These are phyloP conservation scores for Stomatorhinus ivindoensis DNA, from an alignment of 2,113 vertebrate genomes.

Conservation along the genomic window DNA sequence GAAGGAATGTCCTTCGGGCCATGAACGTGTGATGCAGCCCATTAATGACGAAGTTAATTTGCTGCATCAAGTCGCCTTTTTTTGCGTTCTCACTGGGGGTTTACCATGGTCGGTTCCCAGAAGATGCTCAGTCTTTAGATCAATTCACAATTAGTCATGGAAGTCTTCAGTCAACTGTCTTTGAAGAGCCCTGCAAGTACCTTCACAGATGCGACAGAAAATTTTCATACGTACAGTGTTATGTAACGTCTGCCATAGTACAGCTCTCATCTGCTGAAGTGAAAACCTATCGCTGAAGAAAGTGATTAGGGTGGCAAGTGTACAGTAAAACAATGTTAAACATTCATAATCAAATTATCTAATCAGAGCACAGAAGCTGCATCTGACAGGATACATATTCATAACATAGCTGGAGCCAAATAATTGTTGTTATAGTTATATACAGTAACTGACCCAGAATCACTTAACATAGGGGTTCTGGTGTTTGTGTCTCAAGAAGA, in stretches of 20 bases:
- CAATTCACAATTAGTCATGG: neutral
- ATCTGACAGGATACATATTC: neutral
- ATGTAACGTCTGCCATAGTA: neutral
- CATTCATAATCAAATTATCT: neutral
- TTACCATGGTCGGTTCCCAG: neutral
- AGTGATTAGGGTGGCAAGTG: neutral
- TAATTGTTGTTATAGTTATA: neutral
- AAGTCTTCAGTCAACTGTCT: neutral
- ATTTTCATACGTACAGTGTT: neutral
- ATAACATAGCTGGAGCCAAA: neutral
- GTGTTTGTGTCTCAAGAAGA: neutral
- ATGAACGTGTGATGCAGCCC: neutral
- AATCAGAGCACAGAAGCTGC: neutral
- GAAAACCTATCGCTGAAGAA: neutral
- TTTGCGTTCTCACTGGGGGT: neutral
- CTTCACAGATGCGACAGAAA: neutral
- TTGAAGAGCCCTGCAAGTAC: neutral
- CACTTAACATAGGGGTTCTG: neutral
- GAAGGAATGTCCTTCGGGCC: neutral
- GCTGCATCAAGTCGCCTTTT: neutral
- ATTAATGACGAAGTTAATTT: neutral
- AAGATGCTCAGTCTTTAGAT: neutral
- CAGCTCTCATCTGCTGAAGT: neutral
- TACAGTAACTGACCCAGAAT: neutral
- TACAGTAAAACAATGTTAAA: neutral